Evolutionary conservation across 2,113 vertebrate genomes (phyloP).

Genomic region (Siniperca chuatsi): DNA sequence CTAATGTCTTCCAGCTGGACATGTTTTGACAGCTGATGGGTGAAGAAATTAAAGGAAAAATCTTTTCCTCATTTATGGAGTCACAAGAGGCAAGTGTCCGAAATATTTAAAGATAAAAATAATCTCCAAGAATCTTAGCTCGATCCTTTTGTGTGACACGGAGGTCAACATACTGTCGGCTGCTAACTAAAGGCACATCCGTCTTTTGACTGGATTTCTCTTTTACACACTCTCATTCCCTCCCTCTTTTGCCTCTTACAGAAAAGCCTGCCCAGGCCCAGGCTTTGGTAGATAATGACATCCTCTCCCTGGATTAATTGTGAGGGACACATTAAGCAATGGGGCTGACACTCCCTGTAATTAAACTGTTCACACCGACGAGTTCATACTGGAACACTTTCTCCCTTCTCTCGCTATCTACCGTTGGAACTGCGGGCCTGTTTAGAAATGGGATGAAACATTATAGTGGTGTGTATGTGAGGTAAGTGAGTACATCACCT

Average conservation of each 20-base stretch:
- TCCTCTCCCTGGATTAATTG: constrained; percentile 83
- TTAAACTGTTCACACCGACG: constrained; percentile 79
- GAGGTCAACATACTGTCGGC: constrained; percentile 36
- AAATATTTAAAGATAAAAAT: constrained; percentile 50
- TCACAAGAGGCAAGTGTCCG: constrained; percentile 37
- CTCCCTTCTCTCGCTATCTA: constrained; percentile 35
- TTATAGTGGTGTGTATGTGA: background rate
- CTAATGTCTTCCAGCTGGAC: constrained; percentile 74
- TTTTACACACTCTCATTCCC: constrained; percentile 40
- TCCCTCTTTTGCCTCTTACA: constrained; percentile 43
- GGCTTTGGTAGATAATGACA: constrained; percentile 81
- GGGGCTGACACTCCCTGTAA: constrained; percentile 82
- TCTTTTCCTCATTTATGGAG: constrained; percentile 45
- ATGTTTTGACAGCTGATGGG: constrained; percentile 84
- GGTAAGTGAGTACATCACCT: background rate
- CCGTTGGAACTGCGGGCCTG: constrained; percentile 27
- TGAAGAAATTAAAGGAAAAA: constrained; percentile 75
- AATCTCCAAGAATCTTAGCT: constrained; percentile 31
- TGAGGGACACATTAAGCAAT: constrained; percentile 82
- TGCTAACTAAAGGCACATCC: constrained; percentile 59
- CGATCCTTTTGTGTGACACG: constrained; percentile 51
- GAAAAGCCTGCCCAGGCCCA: constrained; percentile 70
- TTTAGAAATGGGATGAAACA: constrained; percentile 13
- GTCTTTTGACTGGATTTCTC: constrained; percentile 52
- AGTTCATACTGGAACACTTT: constrained; percentile 75